phyloP scores from a whole-genome alignment of 2,888 invertebrate genomes.

The Orthosia incerta region DNA sequence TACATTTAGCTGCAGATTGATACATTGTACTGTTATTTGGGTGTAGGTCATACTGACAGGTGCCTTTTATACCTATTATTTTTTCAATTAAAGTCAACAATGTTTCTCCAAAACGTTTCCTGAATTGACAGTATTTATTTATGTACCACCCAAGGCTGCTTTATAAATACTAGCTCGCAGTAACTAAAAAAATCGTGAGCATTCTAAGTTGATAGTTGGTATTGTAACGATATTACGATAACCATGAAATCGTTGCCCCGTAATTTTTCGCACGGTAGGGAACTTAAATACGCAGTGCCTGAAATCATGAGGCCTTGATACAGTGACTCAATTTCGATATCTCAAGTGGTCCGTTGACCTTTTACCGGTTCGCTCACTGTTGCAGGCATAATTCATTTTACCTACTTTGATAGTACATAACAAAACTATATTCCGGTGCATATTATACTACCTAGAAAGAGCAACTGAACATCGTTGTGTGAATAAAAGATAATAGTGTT shows the following conservation, averaged over 20 bases:
- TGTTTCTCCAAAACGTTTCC: slow-evolving; percentile 55
- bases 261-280: slow-evolving; percentile 65
- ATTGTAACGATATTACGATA: slow-evolving; percentile 63
- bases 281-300: slow-evolving; percentile 76
- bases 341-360: slow-evolving; percentile 87
- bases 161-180: slow-evolving; percentile 39
- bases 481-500: slow-evolving; percentile 21
- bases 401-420: slow-evolving; percentile 52
- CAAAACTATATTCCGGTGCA: slow-evolving; percentile 15
- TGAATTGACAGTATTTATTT: slow-evolving; percentile 60
- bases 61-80: slow-evolving; percentile 45
- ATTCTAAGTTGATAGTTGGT: slow-evolving; percentile 60
- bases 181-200: slow-evolving; percentile 53
- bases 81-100: slow-evolving; percentile 52
- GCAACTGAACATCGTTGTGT: slow-evolving; percentile 16
- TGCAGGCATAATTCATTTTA: slow-evolving; percentile 76
- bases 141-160: slow-evolving; percentile 50
- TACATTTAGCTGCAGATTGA: slow-evolving; percentile 21
- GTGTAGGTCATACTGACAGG: slow-evolving; percentile 37
- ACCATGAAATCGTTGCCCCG: slow-evolving; percentile 77
- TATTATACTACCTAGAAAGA: slow-evolving; percentile 25
- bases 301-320: slow-evolving; percentile 87
- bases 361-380: slow-evolving; percentile 83
- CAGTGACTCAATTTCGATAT: slow-evolving; percentile 90
- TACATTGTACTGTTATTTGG: slow-evolving; percentile 43